Conservation (phyloP, 64 coral and sea anemone species). For the Montipora efflorescens region DNA sequence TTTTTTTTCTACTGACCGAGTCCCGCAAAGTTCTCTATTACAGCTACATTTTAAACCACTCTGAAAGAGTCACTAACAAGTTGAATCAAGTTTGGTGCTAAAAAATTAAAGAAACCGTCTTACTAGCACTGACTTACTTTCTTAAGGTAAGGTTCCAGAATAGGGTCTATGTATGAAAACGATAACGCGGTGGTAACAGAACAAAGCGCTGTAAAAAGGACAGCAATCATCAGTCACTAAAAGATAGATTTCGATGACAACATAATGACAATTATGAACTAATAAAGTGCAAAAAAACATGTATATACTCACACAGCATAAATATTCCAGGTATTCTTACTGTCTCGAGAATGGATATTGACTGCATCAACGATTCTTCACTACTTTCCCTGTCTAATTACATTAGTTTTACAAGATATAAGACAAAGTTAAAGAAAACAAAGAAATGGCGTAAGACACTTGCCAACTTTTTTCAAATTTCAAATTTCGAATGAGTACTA, state of each 20-base stretch:
- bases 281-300: not conserved
- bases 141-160: not conserved
- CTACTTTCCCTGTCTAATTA: not conserved
- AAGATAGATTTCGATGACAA: no score
- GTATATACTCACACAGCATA: not conserved
- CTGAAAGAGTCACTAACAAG: no score
- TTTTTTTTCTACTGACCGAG: no score
- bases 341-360: not conserved
- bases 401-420: not conserved
- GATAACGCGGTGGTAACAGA: not conserved
- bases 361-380: not conserved
- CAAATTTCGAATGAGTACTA: no score
- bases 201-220: not conserved
- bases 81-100: not conserved
- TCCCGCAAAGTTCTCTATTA: no score
- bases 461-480: not conserved
- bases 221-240: no score
- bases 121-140: not conserved
- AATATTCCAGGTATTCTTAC: slow-evolving; percentile 4
- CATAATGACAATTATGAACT: not conserved
- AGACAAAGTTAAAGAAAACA: not conserved
- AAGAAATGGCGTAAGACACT: not conserved
- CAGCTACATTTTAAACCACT: no score
- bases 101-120: no score
- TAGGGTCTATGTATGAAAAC: not conserved